These are phyloP conservation scores for Hippoglossus hippoglossus DNA, from an alignment of 2,797 vertebrate species.

Conservation along the genomic window DNA sequence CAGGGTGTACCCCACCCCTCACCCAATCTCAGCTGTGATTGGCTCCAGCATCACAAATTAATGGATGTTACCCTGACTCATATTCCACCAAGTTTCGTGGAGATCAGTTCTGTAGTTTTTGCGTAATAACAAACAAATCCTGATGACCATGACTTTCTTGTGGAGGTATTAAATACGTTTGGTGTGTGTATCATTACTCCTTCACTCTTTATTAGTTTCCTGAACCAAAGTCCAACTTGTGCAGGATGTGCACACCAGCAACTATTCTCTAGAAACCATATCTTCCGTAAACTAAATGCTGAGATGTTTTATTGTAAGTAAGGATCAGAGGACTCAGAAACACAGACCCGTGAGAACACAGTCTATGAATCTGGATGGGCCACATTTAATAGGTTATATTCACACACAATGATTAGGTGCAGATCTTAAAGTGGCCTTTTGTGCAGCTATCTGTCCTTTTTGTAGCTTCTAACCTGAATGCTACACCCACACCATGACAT, in stretches of 20 bases:
- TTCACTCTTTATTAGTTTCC: not conserved
- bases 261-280: no score
- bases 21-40: no score
- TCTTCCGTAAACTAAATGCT: not conserved
- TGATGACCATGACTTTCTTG: no score
- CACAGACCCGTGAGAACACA: constrained; percentile 35
- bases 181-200: no score
- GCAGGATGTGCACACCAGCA: no score
- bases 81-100: no score
- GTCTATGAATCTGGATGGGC: constrained; percentile 38
- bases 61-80: no score
- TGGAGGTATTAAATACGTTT: not conserved
- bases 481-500: constrained; percentile 49
- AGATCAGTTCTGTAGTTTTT: no score
- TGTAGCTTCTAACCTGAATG: constrained; percentile 40
- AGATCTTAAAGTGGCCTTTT: constrained; percentile 36
- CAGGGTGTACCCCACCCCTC: no score
- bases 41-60: no score
- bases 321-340: constrained; percentile 43
- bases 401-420: constrained; percentile 27
- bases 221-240: not conserved
- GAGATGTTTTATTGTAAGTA: constrained; percentile 17
- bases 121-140: no score
- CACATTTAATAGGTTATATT: constrained; percentile 49
- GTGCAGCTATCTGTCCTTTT: constrained; percentile 28